Base-by-base conservation (phyloP, 2,888 invertebrate species). In the Leptogaster cylindrica region DNA sequence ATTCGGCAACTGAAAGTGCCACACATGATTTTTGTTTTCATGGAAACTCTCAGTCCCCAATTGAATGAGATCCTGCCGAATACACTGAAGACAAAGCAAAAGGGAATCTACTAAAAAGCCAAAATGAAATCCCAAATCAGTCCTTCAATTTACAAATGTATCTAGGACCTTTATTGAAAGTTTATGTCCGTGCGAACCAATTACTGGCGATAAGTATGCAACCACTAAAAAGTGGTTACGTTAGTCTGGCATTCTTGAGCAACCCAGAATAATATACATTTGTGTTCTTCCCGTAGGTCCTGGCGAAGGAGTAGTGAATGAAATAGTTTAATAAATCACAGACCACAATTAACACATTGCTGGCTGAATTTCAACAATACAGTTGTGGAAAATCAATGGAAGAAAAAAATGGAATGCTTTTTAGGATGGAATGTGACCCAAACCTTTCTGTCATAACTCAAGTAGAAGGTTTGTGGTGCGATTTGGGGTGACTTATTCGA, bases 261-360 rank as follows among this genome's bases (percentile, higher is more conserved):
- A 52, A 10, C 33, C 33, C 52, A 31, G 33, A 33, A 33, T 33
- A 31, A 52, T 52, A 52, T 52, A 33, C n/a, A 33, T 20, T 28
- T 10, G 31, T 16, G 52, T 16, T 33, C 31, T 20, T 52, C 14
- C 52, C 10, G 7, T 10, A 20, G 20, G 33, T 16, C 8, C 10
- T 31, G 31, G 52, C 10, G 10, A 31, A 16, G 31, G 16, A 41
- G 23, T 12, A 41, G 58, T 14, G 20, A 12, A 23, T 51, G 48
- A 51, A 65, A 50, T 65, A 23, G 36, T 48, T 27, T 18, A 50
- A 65, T 65, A 65, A 65, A 65, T 65, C 65, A 65, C 50, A 65
- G 36, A 23, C 65, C 65, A 31, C 65, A 65, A 65, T 65, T 65
- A 65, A 65, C 50, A 51, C 65, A 65, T 65, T 65, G 50, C 39